A percentile compares a stretch with the other conserved stretches of the same genome.
Evolutionary conservation across 1,140 invertebrate species (phyloP).

Genomic region (Cydia splendana): DNA sequence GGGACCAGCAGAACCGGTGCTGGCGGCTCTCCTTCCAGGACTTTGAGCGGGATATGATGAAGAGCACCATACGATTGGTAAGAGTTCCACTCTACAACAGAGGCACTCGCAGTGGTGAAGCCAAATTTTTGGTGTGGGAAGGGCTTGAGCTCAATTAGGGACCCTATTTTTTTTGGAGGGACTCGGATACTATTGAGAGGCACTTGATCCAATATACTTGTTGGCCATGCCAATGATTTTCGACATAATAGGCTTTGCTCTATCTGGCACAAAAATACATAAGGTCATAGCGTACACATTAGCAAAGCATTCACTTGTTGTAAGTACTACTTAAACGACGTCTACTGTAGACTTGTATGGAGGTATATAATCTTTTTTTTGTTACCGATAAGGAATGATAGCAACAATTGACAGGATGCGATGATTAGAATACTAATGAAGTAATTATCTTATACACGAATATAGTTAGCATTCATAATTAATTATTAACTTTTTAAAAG

Average conservation of each 20-base stretch:
- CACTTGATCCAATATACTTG: too few relatives aligned
- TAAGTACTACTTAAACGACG: background rate
- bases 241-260: too few relatives aligned
- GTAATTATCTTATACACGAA: background rate
- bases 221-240: too few relatives aligned
- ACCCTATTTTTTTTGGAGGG: too few relatives aligned
- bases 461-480: constrained; percentile 2
- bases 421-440: constrained; percentile 12
- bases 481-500: constrained; percentile 1
- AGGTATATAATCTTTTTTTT: background rate
- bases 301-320: background rate
- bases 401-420: constrained; percentile 4
- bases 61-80: constrained; percentile 63
- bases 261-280: too few relatives aligned
- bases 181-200: too few relatives aligned
- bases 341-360: background rate
- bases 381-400: background rate
- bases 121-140: too few relatives aligned
- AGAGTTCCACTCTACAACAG: background rate
- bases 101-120: too few relatives aligned
- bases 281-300: too few relatives aligned
- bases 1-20: constrained; percentile 47
- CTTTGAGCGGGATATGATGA: constrained; percentile 66
- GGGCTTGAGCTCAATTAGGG: too few relatives aligned
- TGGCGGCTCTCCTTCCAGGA: constrained; percentile 75